These are phyloP conservation scores for Heliconius eleuchia DNA, from an alignment of 1,140 invertebrate genomes.

Conservation along the genomic window DNA sequence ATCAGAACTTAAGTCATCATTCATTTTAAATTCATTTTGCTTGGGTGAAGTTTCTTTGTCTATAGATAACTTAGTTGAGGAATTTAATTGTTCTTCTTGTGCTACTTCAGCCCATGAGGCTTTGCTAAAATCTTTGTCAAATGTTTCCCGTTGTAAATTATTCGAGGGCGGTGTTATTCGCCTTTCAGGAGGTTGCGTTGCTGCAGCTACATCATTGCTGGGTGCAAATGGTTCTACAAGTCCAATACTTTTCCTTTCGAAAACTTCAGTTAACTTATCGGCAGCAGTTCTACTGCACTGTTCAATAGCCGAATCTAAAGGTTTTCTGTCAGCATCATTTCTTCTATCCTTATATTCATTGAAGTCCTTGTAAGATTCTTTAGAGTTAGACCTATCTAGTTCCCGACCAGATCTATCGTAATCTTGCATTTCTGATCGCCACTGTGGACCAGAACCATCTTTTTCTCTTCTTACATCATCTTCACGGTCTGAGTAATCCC, in stretches of 20 bases:
- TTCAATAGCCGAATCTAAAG: constrained; percentile 61
- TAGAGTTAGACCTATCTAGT: constrained; percentile 75
- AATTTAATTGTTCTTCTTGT: constrained; percentile 61
- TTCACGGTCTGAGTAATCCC: constrained; percentile 76
- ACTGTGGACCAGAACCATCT: constrained; percentile 70
- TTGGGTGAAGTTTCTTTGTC: constrained; percentile 52
- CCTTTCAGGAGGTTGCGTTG: constrained; percentile 48
- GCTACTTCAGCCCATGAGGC: constrained; percentile 72
- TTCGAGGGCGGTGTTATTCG: constrained; percentile 56
- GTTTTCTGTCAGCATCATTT: constrained; percentile 72
- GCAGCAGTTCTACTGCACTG: constrained; percentile 67
- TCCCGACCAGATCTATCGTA: constrained; percentile 72
- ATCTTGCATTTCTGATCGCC: constrained; percentile 78
- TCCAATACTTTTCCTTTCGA: constrained; percentile 76
- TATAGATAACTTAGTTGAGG: constrained; percentile 41
- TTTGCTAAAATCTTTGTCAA: constrained; percentile 71
- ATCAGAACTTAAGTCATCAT: constrained; percentile 48
- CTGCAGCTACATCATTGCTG: constrained; percentile 45
- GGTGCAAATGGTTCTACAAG: constrained; percentile 62
- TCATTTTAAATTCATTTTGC: constrained; percentile 49
- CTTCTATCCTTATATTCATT: constrained; percentile 70
- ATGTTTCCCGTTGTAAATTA: constrained; percentile 54
- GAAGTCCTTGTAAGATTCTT: constrained; percentile 75
- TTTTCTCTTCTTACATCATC: constrained; percentile 74
- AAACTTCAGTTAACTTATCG: constrained; percentile 76